phyloP scores from a whole-genome alignment of 2,113 vertebrate genomes.

The Pseudorectes ferrugineus region DNA sequence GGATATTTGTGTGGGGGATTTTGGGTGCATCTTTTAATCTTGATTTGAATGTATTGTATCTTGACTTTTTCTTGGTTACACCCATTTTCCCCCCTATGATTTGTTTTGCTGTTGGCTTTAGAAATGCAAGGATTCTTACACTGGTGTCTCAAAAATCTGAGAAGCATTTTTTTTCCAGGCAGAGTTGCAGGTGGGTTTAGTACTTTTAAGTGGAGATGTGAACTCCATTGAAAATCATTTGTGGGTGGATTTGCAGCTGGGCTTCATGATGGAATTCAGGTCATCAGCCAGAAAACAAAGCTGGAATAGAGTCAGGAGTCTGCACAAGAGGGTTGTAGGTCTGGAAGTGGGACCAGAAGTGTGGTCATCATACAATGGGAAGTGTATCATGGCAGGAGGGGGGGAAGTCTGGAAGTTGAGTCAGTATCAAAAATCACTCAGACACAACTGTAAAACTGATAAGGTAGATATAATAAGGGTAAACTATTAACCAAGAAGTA shows the following conservation, averaged over 20 bases:
- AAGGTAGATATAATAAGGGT: not conserved
- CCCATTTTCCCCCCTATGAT: rapidly evolving
- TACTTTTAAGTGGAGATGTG: not conserved
- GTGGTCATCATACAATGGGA: not conserved
- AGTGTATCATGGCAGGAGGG: not conserved
- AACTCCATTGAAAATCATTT: not conserved
- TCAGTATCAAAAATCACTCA: not conserved
- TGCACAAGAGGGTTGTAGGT: not conserved
- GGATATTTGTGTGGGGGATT: not conserved
- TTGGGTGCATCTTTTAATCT: not conserved
- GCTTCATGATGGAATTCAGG: not conserved
- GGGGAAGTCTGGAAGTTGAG: not conserved
- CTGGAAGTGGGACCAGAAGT: not conserved
- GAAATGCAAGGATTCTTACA: not conserved
- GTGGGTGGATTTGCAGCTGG: not conserved
- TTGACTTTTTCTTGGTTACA: not conserved
- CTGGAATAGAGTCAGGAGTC: not conserved
- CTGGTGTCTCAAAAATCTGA: not conserved
- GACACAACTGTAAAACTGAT: not conserved
- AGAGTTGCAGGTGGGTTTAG: not conserved
- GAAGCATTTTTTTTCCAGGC: not conserved
- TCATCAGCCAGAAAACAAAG: not conserved
- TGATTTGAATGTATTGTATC: not conserved
- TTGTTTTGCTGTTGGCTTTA: not conserved
- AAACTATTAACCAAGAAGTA: not conserved